Base-by-base conservation (phyloP, 2,113 vertebrate genomes). In the Actinemys pallida region DNA sequence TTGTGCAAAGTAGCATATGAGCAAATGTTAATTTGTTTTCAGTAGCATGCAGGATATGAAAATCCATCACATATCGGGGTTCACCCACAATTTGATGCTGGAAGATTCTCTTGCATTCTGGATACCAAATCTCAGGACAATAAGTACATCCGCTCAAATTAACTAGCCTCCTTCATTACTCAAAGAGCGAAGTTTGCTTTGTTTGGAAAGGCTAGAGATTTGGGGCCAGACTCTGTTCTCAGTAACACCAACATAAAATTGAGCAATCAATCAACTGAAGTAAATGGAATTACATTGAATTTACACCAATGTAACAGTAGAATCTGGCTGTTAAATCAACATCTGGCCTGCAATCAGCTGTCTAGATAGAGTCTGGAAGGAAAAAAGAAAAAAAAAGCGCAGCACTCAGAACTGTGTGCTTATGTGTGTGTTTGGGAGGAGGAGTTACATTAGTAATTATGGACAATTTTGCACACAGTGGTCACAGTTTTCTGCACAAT, bases 11-110 rank as follows among this genome's bases (percentile, higher is more conserved):
- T 25, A 50, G 24, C 76, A 79, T 16, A 79, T 47, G 27, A 79
- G 76, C 94, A 95, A 96, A 95, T 91, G 86, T 80, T 72, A 54
- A 82, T 80, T 81, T 78, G 10, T 47, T 83, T 90, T 83, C 84
- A 42, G 62, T 82, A 72, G 17, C 0, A 7, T 88, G 84, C 93
- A 8, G 25, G 76, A 65, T 22, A 13, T 27, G 56, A 29, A 85
- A 85, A 84, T 3, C 1, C 35, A 35, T 39, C 65, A 57, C 83
- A 75, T 57, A 53, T 12, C 20, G 49, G 56, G 39, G 76, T 42
- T 76, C 19, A 65, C 62, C 72, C 65, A 65, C 50, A 91, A 83
- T 22, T 59, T 69, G 75, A 57, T 86, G 35, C 10, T 57, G 42
- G 78, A 90, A 13, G 52, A 69, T 69, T 31, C 75, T 65, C 52